phyloP scores from a whole-genome alignment of 2,888 invertebrate species.

The Parthenolecanium corni region DNA sequence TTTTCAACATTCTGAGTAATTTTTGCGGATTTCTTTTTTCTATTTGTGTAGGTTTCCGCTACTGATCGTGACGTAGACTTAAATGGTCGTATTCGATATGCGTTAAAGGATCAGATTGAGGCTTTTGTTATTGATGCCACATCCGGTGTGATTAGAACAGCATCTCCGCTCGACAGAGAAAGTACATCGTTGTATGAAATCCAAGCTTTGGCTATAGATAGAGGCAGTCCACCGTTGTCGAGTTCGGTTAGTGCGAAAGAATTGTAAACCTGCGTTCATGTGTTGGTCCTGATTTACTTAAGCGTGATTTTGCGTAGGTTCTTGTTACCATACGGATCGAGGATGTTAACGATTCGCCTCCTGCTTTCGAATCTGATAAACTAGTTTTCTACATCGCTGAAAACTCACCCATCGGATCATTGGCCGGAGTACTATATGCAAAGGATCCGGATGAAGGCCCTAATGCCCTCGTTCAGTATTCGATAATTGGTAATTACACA shows the following conservation, averaged over 20 bases:
- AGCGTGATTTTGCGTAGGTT: conserved; percentile 40
- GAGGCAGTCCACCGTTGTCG: conserved; percentile 67
- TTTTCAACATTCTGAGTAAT: neutral
- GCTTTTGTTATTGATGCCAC: conserved; percentile 86
- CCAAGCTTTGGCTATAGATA: conserved; percentile 77
- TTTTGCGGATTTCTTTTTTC: neutral
- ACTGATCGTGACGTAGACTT: conserved; percentile 74
- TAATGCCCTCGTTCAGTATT: conserved; percentile 85
- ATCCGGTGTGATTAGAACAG: conserved; percentile 81
- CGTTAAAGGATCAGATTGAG: conserved; percentile 62
- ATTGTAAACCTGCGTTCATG: neutral
- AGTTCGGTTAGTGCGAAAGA: conserved; percentile 41
- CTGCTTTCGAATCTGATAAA: conserved; percentile 76
- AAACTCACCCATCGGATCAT: conserved; percentile 91
- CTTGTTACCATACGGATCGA: conserved; percentile 71
- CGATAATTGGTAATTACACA: conserved; percentile 60
- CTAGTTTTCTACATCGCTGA: conserved; percentile 82
- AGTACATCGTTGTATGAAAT: conserved; percentile 73
- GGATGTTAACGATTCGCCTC: conserved; percentile 83
- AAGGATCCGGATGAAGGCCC: conserved; percentile 85
- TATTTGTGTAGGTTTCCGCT: conserved; percentile 54
- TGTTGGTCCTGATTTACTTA: too few species aligned
- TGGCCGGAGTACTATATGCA: conserved; percentile 80
- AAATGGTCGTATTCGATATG: conserved; percentile 76
- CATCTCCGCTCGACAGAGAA: conserved; percentile 82